A percentile compares a stretch with the other conserved stretches of the same genome.
These are phyloP conservation scores for Adelphocoris suturalis DNA, from an alignment of 2,888 invertebrate species.

Conservation along the genomic window DNA sequence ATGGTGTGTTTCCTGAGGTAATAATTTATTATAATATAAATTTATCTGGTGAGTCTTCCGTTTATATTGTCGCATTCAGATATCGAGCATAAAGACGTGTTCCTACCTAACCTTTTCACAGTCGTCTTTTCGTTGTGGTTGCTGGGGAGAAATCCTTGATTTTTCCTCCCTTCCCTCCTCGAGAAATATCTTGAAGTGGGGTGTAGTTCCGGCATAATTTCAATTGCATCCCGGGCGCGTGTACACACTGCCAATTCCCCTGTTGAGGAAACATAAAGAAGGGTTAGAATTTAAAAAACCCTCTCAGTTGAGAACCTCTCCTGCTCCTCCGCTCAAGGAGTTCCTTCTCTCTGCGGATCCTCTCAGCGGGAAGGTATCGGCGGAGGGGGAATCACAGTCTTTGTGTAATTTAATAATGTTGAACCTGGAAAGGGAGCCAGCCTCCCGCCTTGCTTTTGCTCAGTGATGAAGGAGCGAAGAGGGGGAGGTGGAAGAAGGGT, in stretches of 20 bases:
- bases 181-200: constrained; percentile 56
- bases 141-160: not conserved
- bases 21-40: no score
- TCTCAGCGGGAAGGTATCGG: constrained; percentile 43
- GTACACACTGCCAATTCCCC: constrained; percentile 66
- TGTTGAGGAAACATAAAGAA: constrained; percentile 55
- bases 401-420: constrained; percentile 69
- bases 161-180: not conserved
- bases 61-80: no score
- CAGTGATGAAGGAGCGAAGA: not conserved
- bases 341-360: constrained; percentile 58
- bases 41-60: no score
- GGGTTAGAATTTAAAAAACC: constrained; percentile 62
- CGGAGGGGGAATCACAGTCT: constrained; percentile 64
- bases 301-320: constrained; percentile 41
- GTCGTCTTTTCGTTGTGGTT: no score
- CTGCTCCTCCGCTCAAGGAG: constrained; percentile 32
- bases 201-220: constrained; percentile 61
- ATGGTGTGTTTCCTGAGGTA: no score
- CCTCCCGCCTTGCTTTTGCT: constrained; percentile 15
- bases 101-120: no score
- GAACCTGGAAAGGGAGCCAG: constrained; percentile 43
- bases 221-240: constrained; percentile 67
- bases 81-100: no score
- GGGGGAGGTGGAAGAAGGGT: constrained; percentile 27